phyloP scores from a whole-genome alignment of 2,888 invertebrate species.

The Tetheella fluctuosa region DNA sequence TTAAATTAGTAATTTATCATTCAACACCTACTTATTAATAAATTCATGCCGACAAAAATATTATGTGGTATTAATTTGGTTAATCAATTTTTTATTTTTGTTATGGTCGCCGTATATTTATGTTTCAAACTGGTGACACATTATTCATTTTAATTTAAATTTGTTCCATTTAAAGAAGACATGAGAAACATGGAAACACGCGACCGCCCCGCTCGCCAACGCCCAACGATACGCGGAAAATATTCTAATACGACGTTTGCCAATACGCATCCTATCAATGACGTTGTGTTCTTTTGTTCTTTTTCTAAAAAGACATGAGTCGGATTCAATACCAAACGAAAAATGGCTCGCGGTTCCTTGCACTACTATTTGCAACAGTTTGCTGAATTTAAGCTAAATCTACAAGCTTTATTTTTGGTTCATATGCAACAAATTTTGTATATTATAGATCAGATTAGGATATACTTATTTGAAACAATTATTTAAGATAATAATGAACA shows the following conservation, averaged over 20 bases:
- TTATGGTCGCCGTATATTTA: slow-evolving; percentile 9
- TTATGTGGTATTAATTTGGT: slow-evolving; percentile 10
- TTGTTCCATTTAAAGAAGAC: not conserved
- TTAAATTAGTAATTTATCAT: slow-evolving; percentile 39
- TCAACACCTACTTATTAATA: slow-evolving; percentile 15
- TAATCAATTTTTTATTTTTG: slow-evolving; percentile 12
- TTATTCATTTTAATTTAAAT: slow-evolving; percentile 4
- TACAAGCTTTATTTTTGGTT: too few species aligned
- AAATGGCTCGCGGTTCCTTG: too few species aligned
- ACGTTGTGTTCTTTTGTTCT: not conserved
- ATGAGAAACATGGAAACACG: not conserved
- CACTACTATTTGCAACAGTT: too few species aligned
- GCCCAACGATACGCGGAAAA: not conserved
- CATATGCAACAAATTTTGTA: too few species aligned
- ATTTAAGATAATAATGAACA: too few species aligned
- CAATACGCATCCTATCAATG: slow-evolving; percentile 1
- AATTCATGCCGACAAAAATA: not conserved
- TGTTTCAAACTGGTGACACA: slow-evolving; percentile 8
- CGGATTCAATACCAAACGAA: too few species aligned
- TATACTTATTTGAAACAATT: too few species aligned
- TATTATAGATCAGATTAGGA: too few species aligned
- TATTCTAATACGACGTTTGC: not conserved
- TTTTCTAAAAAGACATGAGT: not conserved
- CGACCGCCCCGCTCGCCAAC: not conserved
- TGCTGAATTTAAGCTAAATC: too few species aligned